Conservation (phyloP, 1,140 invertebrate species). For the Aphaenogaster rudis region DNA sequence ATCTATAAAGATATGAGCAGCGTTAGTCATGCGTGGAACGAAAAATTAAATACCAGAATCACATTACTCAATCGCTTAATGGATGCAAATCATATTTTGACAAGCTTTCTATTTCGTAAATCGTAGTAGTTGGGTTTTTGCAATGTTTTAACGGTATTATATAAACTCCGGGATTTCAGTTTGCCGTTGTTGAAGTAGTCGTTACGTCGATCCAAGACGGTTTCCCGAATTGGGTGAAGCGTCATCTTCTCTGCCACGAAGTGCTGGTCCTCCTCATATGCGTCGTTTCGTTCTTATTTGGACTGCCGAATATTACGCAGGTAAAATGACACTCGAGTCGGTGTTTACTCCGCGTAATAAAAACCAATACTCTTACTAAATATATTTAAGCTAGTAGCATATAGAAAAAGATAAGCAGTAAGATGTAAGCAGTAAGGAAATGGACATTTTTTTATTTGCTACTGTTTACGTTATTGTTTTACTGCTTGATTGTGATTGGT, state of each 20-base stretch:
- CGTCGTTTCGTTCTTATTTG: constrained; percentile 93
- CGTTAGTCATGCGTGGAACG: background rate
- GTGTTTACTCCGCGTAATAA: background rate
- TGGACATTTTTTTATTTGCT: no score
- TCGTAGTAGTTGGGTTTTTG: background rate
- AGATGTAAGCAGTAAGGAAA: no score
- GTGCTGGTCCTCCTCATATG: constrained; percentile 94
- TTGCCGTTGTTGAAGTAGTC: constrained; percentile 96
- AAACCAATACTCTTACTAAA: background rate
- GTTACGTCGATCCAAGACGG: constrained; percentile 97
- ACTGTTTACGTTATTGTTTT: no score
- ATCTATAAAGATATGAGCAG: background rate
- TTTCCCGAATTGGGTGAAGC: constrained; percentile 94
- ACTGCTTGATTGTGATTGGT: no score
- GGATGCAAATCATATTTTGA: constrained; percentile 10
- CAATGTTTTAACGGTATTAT: constrained; percentile 25
- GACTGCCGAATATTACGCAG: constrained; percentile 94
- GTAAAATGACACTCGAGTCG: constrained; percentile 82
- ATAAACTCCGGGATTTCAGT: constrained; percentile 87
- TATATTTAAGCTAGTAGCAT: no score
- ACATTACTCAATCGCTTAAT: constrained; percentile 26
- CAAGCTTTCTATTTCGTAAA: constrained; percentile 35
- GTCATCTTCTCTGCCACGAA: constrained; percentile 94
- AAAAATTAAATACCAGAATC: constrained; percentile 20
- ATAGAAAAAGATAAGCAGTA: no score